These are phyloP conservation scores for Rhamnusium bicolor DNA, from an alignment of 2,888 invertebrate species.

Conservation along the genomic window DNA sequence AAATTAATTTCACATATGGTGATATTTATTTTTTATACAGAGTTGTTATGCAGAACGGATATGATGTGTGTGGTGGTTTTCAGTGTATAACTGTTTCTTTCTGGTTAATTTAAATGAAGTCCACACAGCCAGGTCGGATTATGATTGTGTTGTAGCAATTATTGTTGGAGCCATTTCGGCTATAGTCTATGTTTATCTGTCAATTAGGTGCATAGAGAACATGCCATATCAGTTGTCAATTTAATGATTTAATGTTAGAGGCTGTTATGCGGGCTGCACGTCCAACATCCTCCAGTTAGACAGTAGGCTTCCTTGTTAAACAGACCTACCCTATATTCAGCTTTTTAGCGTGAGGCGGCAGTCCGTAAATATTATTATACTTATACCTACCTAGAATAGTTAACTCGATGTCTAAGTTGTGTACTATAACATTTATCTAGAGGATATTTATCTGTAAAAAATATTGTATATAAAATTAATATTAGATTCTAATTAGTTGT, in stretches of 20 bases:
- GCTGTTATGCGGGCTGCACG: constrained; percentile 67
- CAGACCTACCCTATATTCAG: constrained; percentile 51
- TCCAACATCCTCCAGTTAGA: constrained; percentile 42
- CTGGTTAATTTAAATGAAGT: constrained; percentile 28
- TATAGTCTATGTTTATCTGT: constrained; percentile 67
- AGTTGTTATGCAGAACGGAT: neutral
- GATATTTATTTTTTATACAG: constrained; percentile 9
- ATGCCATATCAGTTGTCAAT: constrained; percentile 70
- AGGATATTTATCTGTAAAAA: constrained; percentile 65
- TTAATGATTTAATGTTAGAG: constrained; percentile 68
- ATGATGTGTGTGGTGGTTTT: constrained; percentile 25
- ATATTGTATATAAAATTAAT: constrained; percentile 65
- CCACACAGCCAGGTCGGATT: constrained; percentile 56
- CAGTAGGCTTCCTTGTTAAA: constrained; percentile 42
- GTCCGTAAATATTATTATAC: constrained; percentile 58
- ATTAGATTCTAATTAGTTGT: constrained; percentile 60
- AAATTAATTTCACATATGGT: neutral
- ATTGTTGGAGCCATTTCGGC: constrained; percentile 60
- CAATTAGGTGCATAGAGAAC: constrained; percentile 69
- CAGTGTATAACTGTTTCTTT: neutral
- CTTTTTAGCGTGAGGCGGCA: constrained; percentile 58
- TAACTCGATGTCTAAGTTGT: constrained; percentile 64
- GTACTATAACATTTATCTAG: constrained; percentile 65
- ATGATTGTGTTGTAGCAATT: constrained; percentile 71
- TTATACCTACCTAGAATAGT: constrained; percentile 44